Evolutionary conservation across 2,888 invertebrate species (phyloP), one percentile per base, ranked within the genome.

Genomic region (Chloroclysta siterata): DNA sequence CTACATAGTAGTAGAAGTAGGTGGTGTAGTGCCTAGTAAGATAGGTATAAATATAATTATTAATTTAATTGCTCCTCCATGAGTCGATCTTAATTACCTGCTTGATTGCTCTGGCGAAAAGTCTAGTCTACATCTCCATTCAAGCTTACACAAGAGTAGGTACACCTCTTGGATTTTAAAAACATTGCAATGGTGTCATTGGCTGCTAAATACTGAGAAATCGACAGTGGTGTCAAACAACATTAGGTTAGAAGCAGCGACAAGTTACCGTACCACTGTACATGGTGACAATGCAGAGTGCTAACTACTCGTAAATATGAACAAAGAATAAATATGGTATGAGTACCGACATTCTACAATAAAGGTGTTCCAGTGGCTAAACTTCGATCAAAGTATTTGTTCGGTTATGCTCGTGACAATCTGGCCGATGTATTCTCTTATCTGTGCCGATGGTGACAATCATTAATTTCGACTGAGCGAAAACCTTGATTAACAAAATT

Each of bases 181-280:
- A 65, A 61, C 60, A 65, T 57, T 68, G 39, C 53, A 58, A 46
- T 55, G 56, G 63, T 64, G 65, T 59, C 65, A 66, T 70, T 70
- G 69, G 68, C 50, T 64, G 61, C 53, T 55, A 62, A 60, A 64
- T 72, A 67, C 70, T 52, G 53, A 67, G 70, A 72, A 70, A 65
- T 67, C 62, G 57, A 44, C 60, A 63, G 39, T 53, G 63, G 62
- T 52, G 60, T 64, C 66, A 59, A 65, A 13, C 36, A 62, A 52
- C 54, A 41, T 42, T 57, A 53, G 41, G 29, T 17, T 53, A 55
- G 53, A 54, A 50, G 28, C 60, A 14, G 22, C 22, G 22, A 50
- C 55, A 53, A 54, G 63, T 64, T 63, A 59, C 51, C 11, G 22
- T 56, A 44, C 33, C 46, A 14, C 15, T 13, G 15, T 14, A 22